Evolutionary conservation across 2,888 invertebrate genomes (phyloP).

Genomic region (Morpho deidamia): DNA sequence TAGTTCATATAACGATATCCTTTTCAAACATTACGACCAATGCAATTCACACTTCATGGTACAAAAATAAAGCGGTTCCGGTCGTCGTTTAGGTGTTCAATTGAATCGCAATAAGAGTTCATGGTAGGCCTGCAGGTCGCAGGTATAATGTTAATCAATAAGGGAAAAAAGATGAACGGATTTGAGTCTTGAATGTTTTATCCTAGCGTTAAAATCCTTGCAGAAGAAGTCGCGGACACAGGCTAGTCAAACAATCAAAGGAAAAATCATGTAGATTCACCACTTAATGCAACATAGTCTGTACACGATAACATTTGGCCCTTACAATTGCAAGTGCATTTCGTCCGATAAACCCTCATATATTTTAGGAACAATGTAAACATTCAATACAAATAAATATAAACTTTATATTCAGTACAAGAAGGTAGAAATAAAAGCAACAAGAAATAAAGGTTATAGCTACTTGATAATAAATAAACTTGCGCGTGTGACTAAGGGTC

Average conservation of each 20-base stretch:
- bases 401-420: background rate
- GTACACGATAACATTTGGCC: constrained; percentile 21
- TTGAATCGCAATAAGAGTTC: no score
- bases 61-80: no score
- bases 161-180: no score
- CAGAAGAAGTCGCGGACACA: no score
- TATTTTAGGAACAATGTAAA: background rate
- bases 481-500: constrained; percentile 10
- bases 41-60: no score
- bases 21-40: no score
- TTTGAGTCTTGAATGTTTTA: no score
- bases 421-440: background rate
- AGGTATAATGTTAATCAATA: no score
- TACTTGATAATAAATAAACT: background rate
- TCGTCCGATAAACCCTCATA: background rate
- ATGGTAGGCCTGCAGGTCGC: no score
- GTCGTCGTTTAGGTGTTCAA: no score
- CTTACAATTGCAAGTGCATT: constrained; percentile 9
- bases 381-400: background rate
- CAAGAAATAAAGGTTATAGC: background rate
- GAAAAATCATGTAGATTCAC: background rate
- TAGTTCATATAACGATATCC: no score
- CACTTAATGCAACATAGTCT: constrained; percentile 16
- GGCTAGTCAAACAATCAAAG: background rate
- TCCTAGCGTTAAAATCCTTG: no score